phyloP scores from a whole-genome alignment of 2,797 vertebrate genomes.

The Siniperca obscura region DNA sequence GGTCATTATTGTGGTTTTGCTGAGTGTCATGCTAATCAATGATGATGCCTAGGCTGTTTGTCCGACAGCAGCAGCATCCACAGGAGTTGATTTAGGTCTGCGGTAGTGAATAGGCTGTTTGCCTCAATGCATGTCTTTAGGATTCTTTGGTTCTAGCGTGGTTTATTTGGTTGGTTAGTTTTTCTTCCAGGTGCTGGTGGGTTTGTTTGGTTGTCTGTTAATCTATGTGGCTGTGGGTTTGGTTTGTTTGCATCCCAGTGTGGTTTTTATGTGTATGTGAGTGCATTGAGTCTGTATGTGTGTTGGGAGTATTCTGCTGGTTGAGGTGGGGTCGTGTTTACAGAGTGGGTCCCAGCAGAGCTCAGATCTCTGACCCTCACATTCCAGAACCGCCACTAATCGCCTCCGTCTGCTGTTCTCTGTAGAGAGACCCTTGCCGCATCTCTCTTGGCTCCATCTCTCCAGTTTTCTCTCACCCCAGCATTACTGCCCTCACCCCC shows the following conservation, averaged over 20 bases:
- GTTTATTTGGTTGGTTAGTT: slow-evolving; percentile 56
- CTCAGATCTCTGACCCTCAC: slow-evolving; percentile 83
- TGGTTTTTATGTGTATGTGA: slow-evolving; percentile 67
- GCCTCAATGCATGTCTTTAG: slow-evolving; percentile 24
- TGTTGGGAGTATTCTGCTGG: slow-evolving; percentile 72
- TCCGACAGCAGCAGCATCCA: slow-evolving; percentile 25
- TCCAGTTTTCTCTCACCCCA: slow-evolving; percentile 62
- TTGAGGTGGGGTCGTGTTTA: slow-evolving; percentile 83
- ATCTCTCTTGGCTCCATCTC: slow-evolving; percentile 70
- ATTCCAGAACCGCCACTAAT: slow-evolving; percentile 86
- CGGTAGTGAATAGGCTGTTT: slow-evolving; percentile 37
- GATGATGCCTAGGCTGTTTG: slow-evolving; percentile 37
- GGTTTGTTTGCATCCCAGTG: slow-evolving; percentile 72
- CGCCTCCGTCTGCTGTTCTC: slow-evolving; percentile 81
- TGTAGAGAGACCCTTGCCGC: slow-evolving; percentile 65
- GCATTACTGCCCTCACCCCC: slow-evolving; percentile 31
- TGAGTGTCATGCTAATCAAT: slow-evolving; percentile 55
- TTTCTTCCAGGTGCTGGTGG: slow-evolving; percentile 52
- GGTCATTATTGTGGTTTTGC: slow-evolving; percentile 50
- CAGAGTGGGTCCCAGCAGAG: slow-evolving; percentile 84
- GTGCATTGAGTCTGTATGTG: slow-evolving; percentile 51
- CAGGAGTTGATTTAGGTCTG: slow-evolving; percentile 27
- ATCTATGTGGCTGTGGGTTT: slow-evolving; percentile 59
- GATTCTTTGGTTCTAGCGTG: slow-evolving; percentile 20
- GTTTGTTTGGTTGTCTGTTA: slow-evolving; percentile 68